Evolutionary conservation across 2,888 invertebrate species (phyloP), one percentile per base, ranked within the genome.

Genomic region (Polydrusus pterygomalis): DNA sequence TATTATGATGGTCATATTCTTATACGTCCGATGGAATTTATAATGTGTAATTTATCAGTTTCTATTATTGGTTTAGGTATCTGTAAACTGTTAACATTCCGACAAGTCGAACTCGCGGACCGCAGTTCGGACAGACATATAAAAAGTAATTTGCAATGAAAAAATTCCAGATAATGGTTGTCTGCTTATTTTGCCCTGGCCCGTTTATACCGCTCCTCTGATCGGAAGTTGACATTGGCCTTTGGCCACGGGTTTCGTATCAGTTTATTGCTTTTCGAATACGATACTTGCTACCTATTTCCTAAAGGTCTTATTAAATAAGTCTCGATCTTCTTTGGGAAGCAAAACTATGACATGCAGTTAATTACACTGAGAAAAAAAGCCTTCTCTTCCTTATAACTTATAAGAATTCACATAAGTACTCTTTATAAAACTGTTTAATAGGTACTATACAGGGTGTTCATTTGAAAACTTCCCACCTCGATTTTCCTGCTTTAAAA

Each of bases 151-250:
- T 84, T 83, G 84, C 81, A 77, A 81, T 79, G 80, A 83, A 83
- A 84, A 84, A 84, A 82, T 82, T 81, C 80, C 81, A 79, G 82
- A 83, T 83, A 84, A 84, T 84, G 83, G 82, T 82, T 84, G 84
- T 83, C 83, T 81, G 84, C 84, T 82, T 82, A 83, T 83, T 82
- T 78, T 65, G 60, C 67, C 43, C 81, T 79, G 82, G 83, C 77
- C 79, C 75, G 69, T 78, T 77, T 80, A 78, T 80, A 79, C 81
- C 77, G 80, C 69, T 75, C 76, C n/a, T n/a, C 18, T 51, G 71
- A 75, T 78, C 77, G 77, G 73, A 78, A 78, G 77, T 78, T 72
- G 75, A 62, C 75, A 75, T 68, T 78, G 77, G 63, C 62, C 75
- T 72, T 68, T 78, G 77, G 63, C 62, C 75, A 73, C 60, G 68